Base-by-base conservation (phyloP, 2,113 vertebrate genomes). In the Tauraco erythrolophus region DNA sequence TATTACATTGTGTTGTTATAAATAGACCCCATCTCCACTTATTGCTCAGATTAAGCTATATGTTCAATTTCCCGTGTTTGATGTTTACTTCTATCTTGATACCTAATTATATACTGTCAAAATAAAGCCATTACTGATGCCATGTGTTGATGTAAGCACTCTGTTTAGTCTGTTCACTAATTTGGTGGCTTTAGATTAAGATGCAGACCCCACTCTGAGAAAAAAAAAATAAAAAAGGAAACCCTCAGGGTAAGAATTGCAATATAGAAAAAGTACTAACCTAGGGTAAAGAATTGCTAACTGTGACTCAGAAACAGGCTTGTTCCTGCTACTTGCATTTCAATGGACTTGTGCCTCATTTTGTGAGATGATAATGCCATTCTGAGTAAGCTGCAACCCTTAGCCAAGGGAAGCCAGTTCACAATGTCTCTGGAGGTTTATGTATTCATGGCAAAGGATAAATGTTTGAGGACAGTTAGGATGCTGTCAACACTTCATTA, bases 71-170 rank as follows among this genome's bases (percentile, higher is more conserved):
- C 66, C 66, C 31, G 30, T 21, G 37, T 61, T 48, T 86, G n/a
- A 39, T 93, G 28, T 86, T 94, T 94, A 84, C 56, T 92, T 90
- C 71, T 22, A 77, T 54, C 50, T 84, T 70, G 84, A 83, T 48
- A 84, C 10, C 25, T 61, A 83, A 79, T 94, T 85, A 94, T 88
- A 88, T 80, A 85, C 62, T 75, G 68, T 84, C 92, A 95, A 92
- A 97, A 96, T 90, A 93, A 77, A 96, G 21, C 50, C 50, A 46
- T 83, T 83, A 46, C 50, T 45, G 78, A 33, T 88, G 78, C 33
- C 50, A 33, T 39, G 41, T 86, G 71, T 70, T 90, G 57, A 77
- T 58, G 37, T 30, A 61, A 86, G 46, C 31, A 11, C 66, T 45
- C 27, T 18, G 15, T 61, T 93, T 61, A 83, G 33, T 35, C 58